These are phyloP conservation scores for Leptobrachium ailaonicum DNA, from an alignment of 2,113 vertebrate species.

Conservation along the genomic window DNA sequence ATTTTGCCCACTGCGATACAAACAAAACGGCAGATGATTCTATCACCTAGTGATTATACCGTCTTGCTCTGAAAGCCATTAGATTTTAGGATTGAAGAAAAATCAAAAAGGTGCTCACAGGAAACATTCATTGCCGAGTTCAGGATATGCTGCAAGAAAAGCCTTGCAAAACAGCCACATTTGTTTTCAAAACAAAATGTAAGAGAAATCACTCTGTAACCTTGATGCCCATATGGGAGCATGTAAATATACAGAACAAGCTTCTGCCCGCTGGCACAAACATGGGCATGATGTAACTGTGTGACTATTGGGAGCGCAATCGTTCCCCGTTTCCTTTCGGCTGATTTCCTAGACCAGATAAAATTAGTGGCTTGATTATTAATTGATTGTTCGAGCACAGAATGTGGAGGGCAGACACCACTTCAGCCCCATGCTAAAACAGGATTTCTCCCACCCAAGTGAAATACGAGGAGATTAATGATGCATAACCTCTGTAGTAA, in stretches of 20 bases:
- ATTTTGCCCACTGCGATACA: conserved; percentile 16
- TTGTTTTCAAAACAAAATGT: no score
- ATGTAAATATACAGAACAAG: neutral
- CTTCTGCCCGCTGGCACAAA: no score
- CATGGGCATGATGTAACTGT: neutral
- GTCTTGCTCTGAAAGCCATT: conserved; percentile 16
- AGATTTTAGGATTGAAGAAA: conserved; percentile 12
- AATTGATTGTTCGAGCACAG: conserved; percentile 62
- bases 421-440: no score
- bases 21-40: neutral
- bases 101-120: neutral
- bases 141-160: no score
- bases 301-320: conserved; percentile 36
- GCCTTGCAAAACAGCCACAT: no score
- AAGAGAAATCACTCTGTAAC: conserved; percentile 17
- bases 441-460: no score
- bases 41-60: conserved; percentile 13
- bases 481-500: no score
- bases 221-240: conserved; percentile 10
- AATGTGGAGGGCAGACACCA: neutral
- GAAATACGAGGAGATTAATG: no score
- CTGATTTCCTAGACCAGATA: conserved; percentile 31
- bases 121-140: no score
- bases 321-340: conserved; percentile 46
- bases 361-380: conserved; percentile 65